Evolutionary conservation across 2,797 vertebrate species (phyloP), one percentile per base, ranked within the genome.

Genomic region (Lacerta agilis): DNA sequence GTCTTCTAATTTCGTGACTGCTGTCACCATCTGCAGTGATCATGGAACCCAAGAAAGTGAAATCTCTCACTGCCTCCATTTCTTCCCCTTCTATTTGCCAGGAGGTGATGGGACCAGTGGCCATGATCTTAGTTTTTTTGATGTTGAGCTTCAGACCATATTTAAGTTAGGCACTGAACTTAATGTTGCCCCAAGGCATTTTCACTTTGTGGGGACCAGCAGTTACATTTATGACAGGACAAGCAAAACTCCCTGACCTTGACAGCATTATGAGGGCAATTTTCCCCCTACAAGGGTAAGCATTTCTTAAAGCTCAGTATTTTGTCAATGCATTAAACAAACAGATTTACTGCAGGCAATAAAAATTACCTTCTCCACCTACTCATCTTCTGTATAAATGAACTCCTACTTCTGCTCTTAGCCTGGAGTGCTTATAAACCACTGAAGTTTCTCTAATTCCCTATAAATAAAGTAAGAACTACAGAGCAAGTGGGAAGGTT

Each of bases 401-500:
- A 69, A 66, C 38, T 66, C 49, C 61, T 76, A 27, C 43, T 79
- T 79, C 43, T 55, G 20, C 20, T 17, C n/a, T 49, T 75, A 71
- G 64, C 43, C 61, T n/a, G 66, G 17, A 75, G 72, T 77, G 20
- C 20, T 55, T 66, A 23, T 55, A 79, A 18, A 45, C 23, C 33
- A 23, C 29, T 29, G 43, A 13, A 83, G 33, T 49, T 71, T 33
- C 58, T 86, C 79, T 41, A 82, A 83, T 92, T 38, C 82, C 79
- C 81, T 88, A 89, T 91, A 92, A 69, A 88, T 91, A 88, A 91
- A 86, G 88, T 86, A 81, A 82, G 86, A 87, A 84, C 90, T 92
- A 91, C 29, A 36, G 72, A 67, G 76, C 88, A 91, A 95, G 71
- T 94, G 77, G 87, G 1, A 90, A 91, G 72, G 79, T 86, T 91